Percentiles rank a stretch among this genome's conserved stretches.
phyloP scores from a whole-genome alignment of 2,113 vertebrate species.

The Phalacrocorax pelagicus region DNA sequence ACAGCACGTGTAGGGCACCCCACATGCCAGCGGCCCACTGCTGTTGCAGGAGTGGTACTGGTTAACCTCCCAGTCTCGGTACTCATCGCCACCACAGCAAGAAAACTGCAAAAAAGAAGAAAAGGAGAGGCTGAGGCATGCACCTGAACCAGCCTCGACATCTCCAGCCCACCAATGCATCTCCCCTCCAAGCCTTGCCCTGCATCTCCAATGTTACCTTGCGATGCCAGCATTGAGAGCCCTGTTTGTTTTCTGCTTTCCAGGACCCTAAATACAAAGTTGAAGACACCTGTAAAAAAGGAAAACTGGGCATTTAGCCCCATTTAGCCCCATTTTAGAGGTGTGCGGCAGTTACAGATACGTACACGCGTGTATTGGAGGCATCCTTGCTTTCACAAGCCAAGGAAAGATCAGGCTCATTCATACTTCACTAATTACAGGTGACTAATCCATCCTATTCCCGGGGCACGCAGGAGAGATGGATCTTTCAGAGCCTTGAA shows the following conservation, averaged over 20 bases:
- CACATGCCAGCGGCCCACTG: conserved; percentile 83
- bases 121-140: background rate
- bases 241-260: background rate
- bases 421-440: background rate
- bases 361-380: accelerated
- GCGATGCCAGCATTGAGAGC: background rate
- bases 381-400: background rate
- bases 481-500: background rate
- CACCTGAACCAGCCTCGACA: accelerated
- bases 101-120: conserved; percentile 76
- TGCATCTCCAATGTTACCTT: background rate
- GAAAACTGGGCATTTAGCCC: background rate
- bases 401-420: background rate
- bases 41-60: conserved; percentile 88
- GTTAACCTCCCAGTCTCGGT: conserved; percentile 87
- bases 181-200: background rate
- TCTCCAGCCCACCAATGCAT: background rate
- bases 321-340: background rate
- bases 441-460: background rate
- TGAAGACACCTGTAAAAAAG: background rate
- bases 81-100: conserved; percentile 90
- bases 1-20: conserved; percentile 90
- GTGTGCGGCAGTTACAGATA: accelerated
- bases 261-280: background rate
- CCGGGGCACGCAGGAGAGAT: background rate